These are phyloP conservation scores for Chaetura pelagica DNA, from an alignment of 2,113 vertebrate genomes.

Conservation along the genomic window DNA sequence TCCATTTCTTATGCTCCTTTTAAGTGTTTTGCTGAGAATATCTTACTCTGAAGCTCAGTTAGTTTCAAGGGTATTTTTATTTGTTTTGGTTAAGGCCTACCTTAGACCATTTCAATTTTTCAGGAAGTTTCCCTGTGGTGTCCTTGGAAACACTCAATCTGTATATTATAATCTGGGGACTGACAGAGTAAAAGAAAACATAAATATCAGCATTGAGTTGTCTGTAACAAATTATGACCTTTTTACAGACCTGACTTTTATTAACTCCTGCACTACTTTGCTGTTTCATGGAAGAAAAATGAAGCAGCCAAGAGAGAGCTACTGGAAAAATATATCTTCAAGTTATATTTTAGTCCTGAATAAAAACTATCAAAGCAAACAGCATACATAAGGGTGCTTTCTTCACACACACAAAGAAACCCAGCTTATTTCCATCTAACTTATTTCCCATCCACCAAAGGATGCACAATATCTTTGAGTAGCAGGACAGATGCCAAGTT, in stretches of 20 bases:
- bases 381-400: background rate
- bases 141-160: background rate
- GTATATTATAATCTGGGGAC: slow-evolving; percentile 3
- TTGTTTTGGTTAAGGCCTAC: background rate
- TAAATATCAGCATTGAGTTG: background rate
- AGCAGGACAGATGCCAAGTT: background rate
- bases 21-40: background rate
- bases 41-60: background rate
- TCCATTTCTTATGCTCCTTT: background rate
- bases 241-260: slow-evolving; percentile 26
- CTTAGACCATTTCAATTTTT: background rate
- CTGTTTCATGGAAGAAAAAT: background rate
- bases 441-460: background rate
- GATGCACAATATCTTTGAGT: background rate
- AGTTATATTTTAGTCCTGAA: background rate
- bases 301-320: background rate
- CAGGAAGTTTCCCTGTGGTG: background rate
- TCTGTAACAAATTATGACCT: background rate
- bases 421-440: background rate
- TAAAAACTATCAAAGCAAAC: slow-evolving; percentile 12
- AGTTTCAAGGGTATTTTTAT: background rate
- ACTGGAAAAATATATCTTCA: slow-evolving; percentile 3
- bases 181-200: slow-evolving; percentile 15
- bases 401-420: background rate
- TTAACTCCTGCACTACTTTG: slow-evolving; percentile 5